Percentiles rank a stretch among this genome's conserved stretches.
Evolutionary conservation across 2,113 vertebrate genomes (phyloP).

Genomic region (Dermatemys mawii): DNA sequence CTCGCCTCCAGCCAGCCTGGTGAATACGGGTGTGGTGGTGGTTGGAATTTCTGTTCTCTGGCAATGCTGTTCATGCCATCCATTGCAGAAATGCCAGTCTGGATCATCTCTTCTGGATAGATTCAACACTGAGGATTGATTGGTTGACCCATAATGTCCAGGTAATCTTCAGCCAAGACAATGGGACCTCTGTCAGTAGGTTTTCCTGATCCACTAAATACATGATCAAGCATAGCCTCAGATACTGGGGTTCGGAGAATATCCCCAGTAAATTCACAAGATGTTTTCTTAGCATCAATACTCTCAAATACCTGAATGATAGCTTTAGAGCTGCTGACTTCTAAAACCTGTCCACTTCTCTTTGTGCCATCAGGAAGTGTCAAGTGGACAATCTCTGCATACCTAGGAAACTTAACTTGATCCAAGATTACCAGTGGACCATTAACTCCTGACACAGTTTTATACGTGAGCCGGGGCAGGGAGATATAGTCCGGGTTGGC

Average conservation of each 20-base stretch:
- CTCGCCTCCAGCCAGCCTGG: no score
- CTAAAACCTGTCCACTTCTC: slow-evolving; percentile 92
- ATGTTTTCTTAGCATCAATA: slow-evolving; percentile 94
- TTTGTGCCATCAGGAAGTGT: slow-evolving; percentile 91
- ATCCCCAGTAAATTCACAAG: slow-evolving; percentile 93
- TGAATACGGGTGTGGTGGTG: no score
- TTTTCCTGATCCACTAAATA: slow-evolving; percentile 93
- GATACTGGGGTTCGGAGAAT: slow-evolving; percentile 92
- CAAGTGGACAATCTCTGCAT: slow-evolving; percentile 92
- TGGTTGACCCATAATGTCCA: slow-evolving; percentile 94
- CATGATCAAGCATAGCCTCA: slow-evolving; percentile 94
- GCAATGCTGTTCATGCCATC: no score
- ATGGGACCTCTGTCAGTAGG: slow-evolving; percentile 89
- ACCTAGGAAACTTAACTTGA: slow-evolving; percentile 95
- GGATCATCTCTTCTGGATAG: no score
- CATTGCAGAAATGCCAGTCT: no score
- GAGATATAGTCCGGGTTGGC: no score
- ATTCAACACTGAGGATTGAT: no score
- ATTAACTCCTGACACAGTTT: no score
- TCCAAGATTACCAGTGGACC: no score
- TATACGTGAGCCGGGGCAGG: no score
- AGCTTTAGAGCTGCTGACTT: slow-evolving; percentile 92
- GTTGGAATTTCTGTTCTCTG: no score
- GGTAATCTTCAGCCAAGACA: slow-evolving; percentile 89
- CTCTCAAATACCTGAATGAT: slow-evolving; percentile 91